phyloP scores from a whole-genome alignment of 2,888 invertebrate genomes.

The Papilio demoleus region DNA sequence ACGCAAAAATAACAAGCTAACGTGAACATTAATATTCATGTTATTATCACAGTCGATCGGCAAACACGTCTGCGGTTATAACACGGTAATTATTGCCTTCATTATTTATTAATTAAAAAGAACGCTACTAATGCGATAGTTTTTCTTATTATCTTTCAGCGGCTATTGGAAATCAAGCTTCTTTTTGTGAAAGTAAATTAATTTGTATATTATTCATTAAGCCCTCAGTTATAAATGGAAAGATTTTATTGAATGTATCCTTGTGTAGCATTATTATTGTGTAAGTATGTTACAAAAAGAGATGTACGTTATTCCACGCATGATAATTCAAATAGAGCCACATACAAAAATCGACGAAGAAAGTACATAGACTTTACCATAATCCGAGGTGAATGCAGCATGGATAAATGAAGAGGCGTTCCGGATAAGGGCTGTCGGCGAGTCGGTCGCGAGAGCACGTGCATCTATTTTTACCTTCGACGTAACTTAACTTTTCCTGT shows the following conservation, averaged over 20 bases:
- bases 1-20: constrained; percentile 62
- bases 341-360: not conserved
- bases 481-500: constrained; percentile 47
- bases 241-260: not conserved
- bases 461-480: constrained; percentile 63
- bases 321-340: constrained; percentile 13
- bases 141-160: constrained; percentile 15
- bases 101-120: constrained; percentile 18
- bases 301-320: not conserved
- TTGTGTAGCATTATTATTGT: not conserved
- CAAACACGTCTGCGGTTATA: constrained; percentile 28
- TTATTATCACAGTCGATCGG: constrained; percentile 20
- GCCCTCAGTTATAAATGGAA: not conserved
- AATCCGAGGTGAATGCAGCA: constrained; percentile 46
- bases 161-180: not conserved
- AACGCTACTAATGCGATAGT: not conserved
- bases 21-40: constrained; percentile 70
- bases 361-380: constrained; percentile 2
- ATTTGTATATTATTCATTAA: not conserved
- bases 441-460: constrained; percentile 57
- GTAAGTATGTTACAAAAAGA: not conserved
- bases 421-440: constrained; percentile 53
- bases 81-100: constrained; percentile 5
- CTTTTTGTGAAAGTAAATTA: constrained; percentile 1
- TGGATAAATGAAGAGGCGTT: constrained; percentile 59